phyloP scores from a whole-genome alignment of 2,113 vertebrate species.

The Aphelocoma coerulescens region DNA sequence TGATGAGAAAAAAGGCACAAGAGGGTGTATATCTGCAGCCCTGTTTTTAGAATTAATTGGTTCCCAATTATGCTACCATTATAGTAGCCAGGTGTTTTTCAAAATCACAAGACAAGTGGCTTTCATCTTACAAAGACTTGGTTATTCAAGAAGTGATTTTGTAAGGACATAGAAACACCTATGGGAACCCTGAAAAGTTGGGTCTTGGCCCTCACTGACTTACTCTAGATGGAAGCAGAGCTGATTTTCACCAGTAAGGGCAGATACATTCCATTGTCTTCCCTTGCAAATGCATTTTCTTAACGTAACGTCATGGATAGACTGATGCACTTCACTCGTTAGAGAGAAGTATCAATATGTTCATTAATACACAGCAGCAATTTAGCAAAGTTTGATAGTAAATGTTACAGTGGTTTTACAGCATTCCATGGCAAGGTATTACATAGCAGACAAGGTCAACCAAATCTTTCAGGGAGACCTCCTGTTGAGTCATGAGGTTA shows the following conservation, averaged over 20 bases:
- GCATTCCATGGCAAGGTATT: background rate
- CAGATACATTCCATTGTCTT: background rate
- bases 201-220: background rate
- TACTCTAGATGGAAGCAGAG: background rate
- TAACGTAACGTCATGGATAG: background rate
- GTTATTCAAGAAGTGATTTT: background rate
- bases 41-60: background rate
- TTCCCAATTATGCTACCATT: background rate
- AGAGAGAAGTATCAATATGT: background rate
- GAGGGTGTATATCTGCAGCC: background rate
- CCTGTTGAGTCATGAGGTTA: background rate
- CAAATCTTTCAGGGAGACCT: background rate
- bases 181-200: rapidly evolving
- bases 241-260: background rate
- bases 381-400: background rate
- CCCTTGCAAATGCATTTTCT: background rate
- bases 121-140: background rate
- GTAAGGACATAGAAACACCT: background rate
- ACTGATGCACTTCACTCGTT: rapidly evolving
- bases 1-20: background rate
- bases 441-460: background rate
- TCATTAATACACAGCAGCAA: background rate
- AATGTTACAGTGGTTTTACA: background rate
- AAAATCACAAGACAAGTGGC: background rate
- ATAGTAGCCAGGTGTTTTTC: background rate